Percentiles rank a stretch among this genome's conserved stretches.
Evolutionary conservation across 1,140 invertebrate species (phyloP).

Genomic region (Nymphalis io): DNA sequence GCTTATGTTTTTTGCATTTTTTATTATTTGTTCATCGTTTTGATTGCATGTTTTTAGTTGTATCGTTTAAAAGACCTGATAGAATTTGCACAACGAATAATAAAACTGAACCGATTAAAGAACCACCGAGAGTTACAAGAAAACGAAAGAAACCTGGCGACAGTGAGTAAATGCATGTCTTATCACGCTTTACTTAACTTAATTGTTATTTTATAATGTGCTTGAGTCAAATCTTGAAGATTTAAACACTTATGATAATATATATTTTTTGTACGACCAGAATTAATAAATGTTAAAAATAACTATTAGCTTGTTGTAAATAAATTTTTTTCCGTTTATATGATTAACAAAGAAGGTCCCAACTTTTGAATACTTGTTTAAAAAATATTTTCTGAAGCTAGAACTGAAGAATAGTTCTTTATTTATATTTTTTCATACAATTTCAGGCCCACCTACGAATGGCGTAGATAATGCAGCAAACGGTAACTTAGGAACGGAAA

Average conservation of each 20-base stretch:
- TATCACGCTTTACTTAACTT: slow-evolving; percentile 5
- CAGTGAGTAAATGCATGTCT: slow-evolving; percentile 81
- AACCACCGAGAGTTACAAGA: slow-evolving; percentile 76
- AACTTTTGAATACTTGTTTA: too few relatives aligned
- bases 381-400: too few relatives aligned
- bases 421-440: slow-evolving; percentile 2
- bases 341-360: too few relatives aligned
- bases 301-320: too few relatives aligned
- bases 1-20: slow-evolving; percentile 26
- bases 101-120: slow-evolving; percentile 52
- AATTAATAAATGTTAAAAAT: too few relatives aligned
- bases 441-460: slow-evolving; percentile 72
- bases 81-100: slow-evolving; percentile 52
- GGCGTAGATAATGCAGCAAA: slow-evolving; percentile 78
- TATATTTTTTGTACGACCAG: too few relatives aligned
- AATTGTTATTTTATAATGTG: background rate
- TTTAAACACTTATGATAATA: too few relatives aligned
- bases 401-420: background rate
- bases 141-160: slow-evolving; percentile 89
- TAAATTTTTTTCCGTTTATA: too few relatives aligned
- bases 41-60: slow-evolving; percentile 76
- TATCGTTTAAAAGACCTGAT: slow-evolving; percentile 77
- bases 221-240: too few relatives aligned
- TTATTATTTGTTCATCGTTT: slow-evolving; percentile 40
- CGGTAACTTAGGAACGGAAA: slow-evolving; percentile 78